These are phyloP conservation scores for Melikaiella ostensackeni DNA, from an alignment of 2,888 invertebrate genomes.

Conservation along the genomic window DNA sequence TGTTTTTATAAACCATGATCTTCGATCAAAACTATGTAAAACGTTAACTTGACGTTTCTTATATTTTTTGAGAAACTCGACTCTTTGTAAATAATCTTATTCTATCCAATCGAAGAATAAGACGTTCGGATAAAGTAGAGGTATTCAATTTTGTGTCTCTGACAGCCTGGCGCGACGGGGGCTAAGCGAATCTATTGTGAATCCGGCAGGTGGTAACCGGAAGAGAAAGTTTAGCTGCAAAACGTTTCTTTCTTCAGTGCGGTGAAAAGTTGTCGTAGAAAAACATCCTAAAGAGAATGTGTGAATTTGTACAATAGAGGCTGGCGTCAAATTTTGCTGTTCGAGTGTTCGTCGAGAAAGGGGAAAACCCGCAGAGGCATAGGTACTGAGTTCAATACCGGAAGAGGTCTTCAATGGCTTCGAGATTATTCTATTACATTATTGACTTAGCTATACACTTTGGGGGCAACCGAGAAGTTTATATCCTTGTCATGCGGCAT, in stretches of 20 bases:
- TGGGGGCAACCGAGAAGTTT: slow-evolving; percentile 25
- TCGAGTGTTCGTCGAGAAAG: slow-evolving; percentile 34
- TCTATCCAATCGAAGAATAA: slow-evolving; percentile 6
- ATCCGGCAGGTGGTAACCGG: slow-evolving; percentile 39
- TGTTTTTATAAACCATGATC: too few relatives aligned
- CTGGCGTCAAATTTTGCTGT: slow-evolving; percentile 29
- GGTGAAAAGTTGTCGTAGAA: slow-evolving; percentile 23
- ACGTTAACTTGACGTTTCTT: too few relatives aligned
- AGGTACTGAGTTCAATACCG: slow-evolving; percentile 55
- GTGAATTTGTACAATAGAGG: slow-evolving; percentile 23
- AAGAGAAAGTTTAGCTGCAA: slow-evolving; percentile 26
- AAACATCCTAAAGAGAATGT: slow-evolving; percentile 33
- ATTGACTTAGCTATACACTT: slow-evolving; percentile 62
- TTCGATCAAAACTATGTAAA: too few relatives aligned
- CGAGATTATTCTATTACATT: slow-evolving; percentile 71
- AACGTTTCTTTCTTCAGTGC: slow-evolving; percentile 13
- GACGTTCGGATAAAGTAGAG: not conserved
- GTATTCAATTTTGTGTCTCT: slow-evolving; percentile 37
- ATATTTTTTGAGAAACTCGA: slow-evolving; percentile 2
- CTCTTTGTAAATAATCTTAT: slow-evolving; percentile 15
- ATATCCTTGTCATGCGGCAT: not conserved
- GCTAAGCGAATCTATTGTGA: slow-evolving; percentile 39
- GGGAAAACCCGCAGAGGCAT: slow-evolving; percentile 43
- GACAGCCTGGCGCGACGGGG: not conserved
- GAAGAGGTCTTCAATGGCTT: slow-evolving; percentile 67